Percentiles rank a stretch among this genome's conserved stretches.
Conservation (phyloP, 1,140 invertebrate genomes). For the Drosophila ananassae region DNA sequence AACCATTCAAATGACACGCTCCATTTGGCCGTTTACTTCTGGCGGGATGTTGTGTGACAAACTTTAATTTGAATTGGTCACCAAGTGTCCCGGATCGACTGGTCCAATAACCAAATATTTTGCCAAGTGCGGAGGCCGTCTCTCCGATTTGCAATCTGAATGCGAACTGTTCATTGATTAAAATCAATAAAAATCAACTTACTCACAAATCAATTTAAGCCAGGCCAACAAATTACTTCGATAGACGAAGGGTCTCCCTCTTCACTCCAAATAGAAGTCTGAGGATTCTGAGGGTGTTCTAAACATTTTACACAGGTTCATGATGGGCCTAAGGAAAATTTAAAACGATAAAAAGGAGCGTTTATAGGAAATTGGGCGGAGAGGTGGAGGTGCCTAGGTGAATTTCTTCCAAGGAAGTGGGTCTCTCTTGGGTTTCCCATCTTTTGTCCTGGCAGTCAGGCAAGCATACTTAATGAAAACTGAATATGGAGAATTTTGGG, state of each 20-base stretch:
- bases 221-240: conserved; percentile 31
- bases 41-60: conserved; percentile 4
- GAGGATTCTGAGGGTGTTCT: conserved; percentile 7
- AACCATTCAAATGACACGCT: conserved; percentile 64
- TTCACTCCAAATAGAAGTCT: conserved; percentile 19
- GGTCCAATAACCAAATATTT: conserved; percentile 47
- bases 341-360: conserved; percentile 53
- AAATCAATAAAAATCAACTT: conserved; percentile 77
- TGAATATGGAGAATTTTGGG: conserved; percentile 12
- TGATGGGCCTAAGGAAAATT: conserved; percentile 35
- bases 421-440: neutral
- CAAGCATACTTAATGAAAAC: conserved; percentile 61
- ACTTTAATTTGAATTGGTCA: conserved; percentile 48
- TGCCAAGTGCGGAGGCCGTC: conserved; percentile 11
- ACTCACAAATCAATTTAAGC: conserved; percentile 68
- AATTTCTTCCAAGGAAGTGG: conserved; percentile 2
- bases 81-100: conserved; percentile 36
- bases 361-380: conserved; percentile 19
- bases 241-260: conserved; percentile 24
- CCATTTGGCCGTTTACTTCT: conserved; percentile 52
- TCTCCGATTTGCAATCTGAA: neutral
- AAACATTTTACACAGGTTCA: conserved; percentile 41
- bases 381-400: neutral
- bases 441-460: conserved; percentile 7
- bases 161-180: conserved; percentile 38